Evolutionary conservation across 2,888 invertebrate species (phyloP).

Genomic region (Geotrupes spiniger): DNA sequence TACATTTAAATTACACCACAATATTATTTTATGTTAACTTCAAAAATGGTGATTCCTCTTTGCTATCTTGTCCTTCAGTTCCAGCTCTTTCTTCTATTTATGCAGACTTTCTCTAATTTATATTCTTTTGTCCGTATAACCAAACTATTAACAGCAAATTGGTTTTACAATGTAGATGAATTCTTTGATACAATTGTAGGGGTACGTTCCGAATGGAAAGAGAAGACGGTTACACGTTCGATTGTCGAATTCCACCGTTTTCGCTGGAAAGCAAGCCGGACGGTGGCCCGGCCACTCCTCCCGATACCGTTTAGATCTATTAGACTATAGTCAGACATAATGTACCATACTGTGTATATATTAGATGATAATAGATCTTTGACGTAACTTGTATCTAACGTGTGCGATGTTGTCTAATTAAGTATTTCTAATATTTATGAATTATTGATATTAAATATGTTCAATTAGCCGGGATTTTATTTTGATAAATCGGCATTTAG

Average conservation of each 20-base stretch:
- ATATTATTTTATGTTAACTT: too few relatives aligned
- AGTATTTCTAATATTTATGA: too few relatives aligned
- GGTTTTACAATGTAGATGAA: background rate
- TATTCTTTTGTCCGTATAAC: too few relatives aligned
- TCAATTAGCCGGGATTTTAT: too few relatives aligned
- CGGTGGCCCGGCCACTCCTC: slow-evolving; percentile 50
- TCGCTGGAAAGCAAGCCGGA: slow-evolving; percentile 93
- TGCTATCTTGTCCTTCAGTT: background rate
- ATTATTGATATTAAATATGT: too few relatives aligned
- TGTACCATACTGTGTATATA: slow-evolving; percentile 3
- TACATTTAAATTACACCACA: too few relatives aligned
- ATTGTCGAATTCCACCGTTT: slow-evolving; percentile 96
- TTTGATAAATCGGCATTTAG: too few relatives aligned
- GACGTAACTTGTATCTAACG: too few relatives aligned
- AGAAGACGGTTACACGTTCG: slow-evolving; percentile 95
- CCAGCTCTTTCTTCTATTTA: background rate
- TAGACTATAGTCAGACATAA: background rate
- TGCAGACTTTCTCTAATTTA: too few relatives aligned
- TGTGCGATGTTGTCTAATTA: too few relatives aligned
- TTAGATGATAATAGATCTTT: background rate
- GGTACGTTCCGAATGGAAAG: slow-evolving; percentile 97
- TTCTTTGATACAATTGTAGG: slow-evolving; percentile 53
- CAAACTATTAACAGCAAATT: too few relatives aligned
- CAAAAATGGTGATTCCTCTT: too few relatives aligned
- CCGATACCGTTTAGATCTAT: slow-evolving; percentile 34